These are phyloP conservation scores for Mormyrops boulengeri DNA, from an alignment of 2,797 vertebrate genomes.

Conservation along the genomic window DNA sequence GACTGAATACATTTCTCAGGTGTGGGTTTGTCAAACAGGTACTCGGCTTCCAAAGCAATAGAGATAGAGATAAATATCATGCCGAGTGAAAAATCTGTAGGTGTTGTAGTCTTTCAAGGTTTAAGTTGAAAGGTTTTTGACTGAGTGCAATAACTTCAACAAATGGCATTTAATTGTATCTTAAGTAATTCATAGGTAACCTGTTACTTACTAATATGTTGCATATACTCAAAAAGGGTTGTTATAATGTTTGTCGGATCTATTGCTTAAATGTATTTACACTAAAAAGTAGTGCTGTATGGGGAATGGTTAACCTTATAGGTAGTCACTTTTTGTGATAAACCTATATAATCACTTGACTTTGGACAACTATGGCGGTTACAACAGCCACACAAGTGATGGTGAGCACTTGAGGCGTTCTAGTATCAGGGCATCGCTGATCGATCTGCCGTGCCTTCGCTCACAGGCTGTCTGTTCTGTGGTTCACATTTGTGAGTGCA, in stretches of 20 bases:
- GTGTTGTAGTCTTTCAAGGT: neutral
- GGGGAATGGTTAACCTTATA: neutral
- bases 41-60: neutral
- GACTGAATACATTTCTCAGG: neutral
- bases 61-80: neutral
- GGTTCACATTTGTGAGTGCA: neutral
- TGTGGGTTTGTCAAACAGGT: neutral
- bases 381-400: neutral
- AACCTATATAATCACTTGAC: neutral
- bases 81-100: neutral
- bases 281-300: neutral
- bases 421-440: neutral
- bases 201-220: neutral
- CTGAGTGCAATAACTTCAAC: constrained; percentile 13
- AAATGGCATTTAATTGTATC: neutral
- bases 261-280: neutral
- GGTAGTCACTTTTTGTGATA: neutral
- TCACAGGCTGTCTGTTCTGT: neutral
- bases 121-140: constrained; percentile 3
- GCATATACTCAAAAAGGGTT: neutral
- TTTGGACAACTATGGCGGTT: neutral
- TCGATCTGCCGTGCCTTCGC: neutral
- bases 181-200: neutral
- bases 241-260: neutral
- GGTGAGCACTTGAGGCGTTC: neutral